Evolutionary conservation across 2,797 vertebrate genomes (phyloP).

Genomic region (Babyrousa celebensis): DNA sequence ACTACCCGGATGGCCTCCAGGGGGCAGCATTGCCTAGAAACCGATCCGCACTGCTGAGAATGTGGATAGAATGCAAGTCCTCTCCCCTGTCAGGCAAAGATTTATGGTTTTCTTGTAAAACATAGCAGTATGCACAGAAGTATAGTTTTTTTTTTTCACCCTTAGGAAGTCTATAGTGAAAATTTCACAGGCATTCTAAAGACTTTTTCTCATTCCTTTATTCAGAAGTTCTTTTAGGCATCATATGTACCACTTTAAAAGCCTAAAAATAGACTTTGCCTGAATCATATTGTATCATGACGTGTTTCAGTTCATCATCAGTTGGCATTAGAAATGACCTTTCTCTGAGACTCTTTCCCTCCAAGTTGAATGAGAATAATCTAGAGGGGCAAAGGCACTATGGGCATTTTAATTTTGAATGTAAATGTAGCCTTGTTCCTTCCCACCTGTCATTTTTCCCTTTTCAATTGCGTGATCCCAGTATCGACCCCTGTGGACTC

Average conservation of each 20-base stretch:
- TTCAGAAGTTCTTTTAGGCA: background rate
- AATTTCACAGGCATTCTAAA: constrained; percentile 2
- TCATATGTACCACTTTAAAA: background rate
- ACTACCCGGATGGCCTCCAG: background rate
- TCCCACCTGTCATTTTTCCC: background rate
- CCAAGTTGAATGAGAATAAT: background rate
- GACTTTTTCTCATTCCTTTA: background rate
- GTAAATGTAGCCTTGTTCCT: background rate
- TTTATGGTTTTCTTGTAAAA: background rate
- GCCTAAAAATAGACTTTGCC: constrained; percentile 14
- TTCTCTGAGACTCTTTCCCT: background rate
- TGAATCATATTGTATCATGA: background rate
- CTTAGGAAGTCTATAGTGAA: background rate
- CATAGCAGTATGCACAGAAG: background rate
- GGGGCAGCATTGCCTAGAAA: constrained; percentile 2
- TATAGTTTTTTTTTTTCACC: background rate
- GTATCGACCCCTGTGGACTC: background rate
- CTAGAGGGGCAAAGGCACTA: background rate
- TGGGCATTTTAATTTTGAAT: background rate
- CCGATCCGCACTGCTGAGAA: background rate
- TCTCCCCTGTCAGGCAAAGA: background rate
- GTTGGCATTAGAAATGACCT: background rate
- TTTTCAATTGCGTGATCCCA: background rate
- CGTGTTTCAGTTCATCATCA: background rate
- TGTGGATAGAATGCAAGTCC: fast-evolving